Evolutionary conservation across 2,888 invertebrate genomes (phyloP).

Genomic region (Papilio protenor): DNA sequence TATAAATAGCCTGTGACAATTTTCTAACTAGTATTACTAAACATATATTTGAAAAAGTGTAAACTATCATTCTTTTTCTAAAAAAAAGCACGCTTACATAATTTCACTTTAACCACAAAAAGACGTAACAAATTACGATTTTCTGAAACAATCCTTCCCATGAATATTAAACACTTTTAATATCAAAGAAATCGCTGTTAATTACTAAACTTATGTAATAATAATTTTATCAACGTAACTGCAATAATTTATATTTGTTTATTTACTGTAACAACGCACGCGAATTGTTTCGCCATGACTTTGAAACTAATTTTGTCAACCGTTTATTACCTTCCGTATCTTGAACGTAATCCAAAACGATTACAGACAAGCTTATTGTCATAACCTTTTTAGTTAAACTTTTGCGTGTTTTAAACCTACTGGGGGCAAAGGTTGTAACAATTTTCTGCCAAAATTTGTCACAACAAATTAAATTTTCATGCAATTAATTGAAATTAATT

Average conservation of each 20-base stretch:
- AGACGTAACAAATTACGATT: background rate
- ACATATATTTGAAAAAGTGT: background rate
- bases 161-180: background rate
- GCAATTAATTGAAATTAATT: background rate
- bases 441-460: background rate
- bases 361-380: background rate
- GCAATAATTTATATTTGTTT: background rate
- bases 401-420: slow-evolving; percentile 4
- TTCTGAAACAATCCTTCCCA: background rate
- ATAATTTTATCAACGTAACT: background rate
- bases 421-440: background rate
- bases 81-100: background rate
- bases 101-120: background rate
- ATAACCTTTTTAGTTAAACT: background rate
- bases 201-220: background rate
- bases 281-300: slow-evolving; percentile 22
- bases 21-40: background rate
- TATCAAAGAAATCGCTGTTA: background rate
- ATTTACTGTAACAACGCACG: slow-evolving; percentile 1
- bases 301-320: slow-evolving; percentile 34
- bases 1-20: background rate
- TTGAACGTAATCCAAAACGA: slow-evolving; percentile 32
- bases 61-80: background rate
- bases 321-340: background rate
- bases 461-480: background rate